These are phyloP conservation scores for Amiota communis DNA, from an alignment of 2,888 invertebrate genomes.

Conservation along the genomic window DNA sequence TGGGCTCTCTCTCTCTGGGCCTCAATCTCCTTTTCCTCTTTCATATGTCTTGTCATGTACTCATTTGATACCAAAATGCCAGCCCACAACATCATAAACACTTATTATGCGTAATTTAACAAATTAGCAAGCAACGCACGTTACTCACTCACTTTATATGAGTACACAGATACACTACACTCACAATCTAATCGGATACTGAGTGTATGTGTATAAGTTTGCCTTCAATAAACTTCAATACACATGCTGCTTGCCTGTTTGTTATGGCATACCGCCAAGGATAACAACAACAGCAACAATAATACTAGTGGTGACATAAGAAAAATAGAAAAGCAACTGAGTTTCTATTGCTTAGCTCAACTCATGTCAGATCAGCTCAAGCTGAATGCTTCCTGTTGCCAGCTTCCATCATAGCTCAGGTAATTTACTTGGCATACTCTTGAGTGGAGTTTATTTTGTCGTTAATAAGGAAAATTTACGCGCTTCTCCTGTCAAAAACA, in stretches of 20 bases:
- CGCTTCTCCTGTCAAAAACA: constrained; percentile 30
- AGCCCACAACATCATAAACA: constrained; percentile 19
- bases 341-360: no score
- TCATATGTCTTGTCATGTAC: background rate
- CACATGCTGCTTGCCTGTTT: background rate
- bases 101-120: constrained; percentile 22
- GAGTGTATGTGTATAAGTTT: background rate
- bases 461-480: constrained; percentile 39
- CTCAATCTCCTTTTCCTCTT: no score
- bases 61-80: background rate
- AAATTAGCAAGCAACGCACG: constrained; percentile 20
- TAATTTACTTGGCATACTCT: constrained; percentile 23
- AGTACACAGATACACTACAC: background rate
- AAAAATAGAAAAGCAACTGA: background rate
- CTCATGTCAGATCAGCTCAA: background rate
- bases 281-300: background rate
- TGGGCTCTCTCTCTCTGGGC: no score
- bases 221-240: constrained; percentile 2
- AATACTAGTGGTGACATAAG: background rate
- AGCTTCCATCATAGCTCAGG: background rate
- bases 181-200: background rate
- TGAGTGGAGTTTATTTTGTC: constrained; percentile 38
- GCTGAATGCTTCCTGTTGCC: background rate
- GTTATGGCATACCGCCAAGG: background rate
- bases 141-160: background rate